These are phyloP conservation scores for Takifugu bimaculatus DNA, from an alignment of 2,113 vertebrate genomes.

Conservation along the genomic window DNA sequence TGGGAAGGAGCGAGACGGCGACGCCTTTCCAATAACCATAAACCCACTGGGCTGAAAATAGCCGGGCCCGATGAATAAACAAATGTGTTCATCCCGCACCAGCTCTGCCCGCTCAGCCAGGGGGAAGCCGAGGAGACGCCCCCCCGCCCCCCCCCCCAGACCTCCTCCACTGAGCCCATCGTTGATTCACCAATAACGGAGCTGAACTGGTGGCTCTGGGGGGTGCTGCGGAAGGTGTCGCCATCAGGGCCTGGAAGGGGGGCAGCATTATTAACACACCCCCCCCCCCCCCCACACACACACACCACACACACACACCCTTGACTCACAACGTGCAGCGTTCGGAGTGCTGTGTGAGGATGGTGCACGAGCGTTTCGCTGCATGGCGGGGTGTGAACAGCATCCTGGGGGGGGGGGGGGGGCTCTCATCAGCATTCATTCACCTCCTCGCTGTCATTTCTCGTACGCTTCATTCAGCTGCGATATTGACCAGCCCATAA, in stretches of 20 bases:
- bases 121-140: no score
- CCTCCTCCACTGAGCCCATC: slow-evolving; percentile 53
- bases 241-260: slow-evolving; percentile 41
- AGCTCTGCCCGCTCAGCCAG: slow-evolving; percentile 69
- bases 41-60: slow-evolving; percentile 78
- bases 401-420: no score
- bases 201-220: slow-evolving; percentile 25
- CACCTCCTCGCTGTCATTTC: slow-evolving; percentile 39
- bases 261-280: no score
- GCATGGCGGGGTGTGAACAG: not conserved
- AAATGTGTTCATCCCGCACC: slow-evolving; percentile 73
- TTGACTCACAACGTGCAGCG: no score
- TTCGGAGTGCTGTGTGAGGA: no score
- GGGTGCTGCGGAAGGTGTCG: slow-evolving; percentile 40
- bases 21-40: slow-evolving; percentile 82
- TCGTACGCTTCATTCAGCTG: slow-evolving; percentile 51
- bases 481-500: slow-evolving; percentile 23
- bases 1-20: slow-evolving; percentile 77
- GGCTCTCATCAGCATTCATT: slow-evolving; percentile 25
- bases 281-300: no score
- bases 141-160: not conserved
- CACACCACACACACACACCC: no score
- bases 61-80: slow-evolving; percentile 69
- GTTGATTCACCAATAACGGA: slow-evolving; percentile 57
- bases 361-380: no score